These are phyloP conservation scores for Macrosteles quadrilineatus DNA, from an alignment of 1,140 invertebrate genomes.

Conservation along the genomic window DNA sequence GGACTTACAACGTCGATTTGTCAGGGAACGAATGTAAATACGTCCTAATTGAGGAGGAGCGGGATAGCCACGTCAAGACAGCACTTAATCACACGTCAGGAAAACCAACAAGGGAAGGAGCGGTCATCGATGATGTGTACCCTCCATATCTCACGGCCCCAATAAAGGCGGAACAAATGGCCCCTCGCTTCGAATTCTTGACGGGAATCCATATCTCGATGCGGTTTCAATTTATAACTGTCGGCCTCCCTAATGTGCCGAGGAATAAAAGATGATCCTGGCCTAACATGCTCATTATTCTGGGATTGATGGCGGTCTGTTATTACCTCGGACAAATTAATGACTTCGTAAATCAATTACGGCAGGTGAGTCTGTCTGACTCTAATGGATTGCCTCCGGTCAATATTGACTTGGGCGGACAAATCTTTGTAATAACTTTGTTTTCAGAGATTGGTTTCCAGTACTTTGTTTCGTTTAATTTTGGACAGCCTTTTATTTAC, in stretches of 20 bases:
- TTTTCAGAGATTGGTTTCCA: too few relatives aligned
- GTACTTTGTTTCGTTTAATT: too few relatives aligned
- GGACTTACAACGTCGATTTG: too few relatives aligned
- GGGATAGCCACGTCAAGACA: too few relatives aligned
- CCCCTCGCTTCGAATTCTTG: not conserved
- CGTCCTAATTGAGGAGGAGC: too few relatives aligned
- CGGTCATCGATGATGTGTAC: not conserved
- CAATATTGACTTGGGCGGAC: too few relatives aligned
- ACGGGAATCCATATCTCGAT: conserved; percentile 15
- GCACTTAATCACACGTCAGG: conserved; percentile 16
- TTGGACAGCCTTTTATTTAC: too few relatives aligned
- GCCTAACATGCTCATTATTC: conserved; percentile 20
- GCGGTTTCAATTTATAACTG: conserved; percentile 17
- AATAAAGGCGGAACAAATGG: conserved; percentile 24
- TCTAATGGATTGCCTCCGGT: conserved; percentile 1
- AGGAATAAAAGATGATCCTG: conserved; percentile 9
- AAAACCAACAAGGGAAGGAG: conserved; percentile 13
- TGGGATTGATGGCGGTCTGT: conserved; percentile 6
- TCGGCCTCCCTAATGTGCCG: conserved; percentile 3
- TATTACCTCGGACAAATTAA: conserved; percentile 24
- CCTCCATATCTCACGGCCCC: conserved; percentile 11
- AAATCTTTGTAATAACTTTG: too few relatives aligned
- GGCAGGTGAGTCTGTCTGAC: not conserved
- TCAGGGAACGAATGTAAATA: too few relatives aligned
- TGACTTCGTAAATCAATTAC: conserved; percentile 23